A percentile compares a stretch with the other conserved stretches of the same genome.
Conservation (phyloP, 2,888 invertebrate species). For the Polia nebulosa region DNA sequence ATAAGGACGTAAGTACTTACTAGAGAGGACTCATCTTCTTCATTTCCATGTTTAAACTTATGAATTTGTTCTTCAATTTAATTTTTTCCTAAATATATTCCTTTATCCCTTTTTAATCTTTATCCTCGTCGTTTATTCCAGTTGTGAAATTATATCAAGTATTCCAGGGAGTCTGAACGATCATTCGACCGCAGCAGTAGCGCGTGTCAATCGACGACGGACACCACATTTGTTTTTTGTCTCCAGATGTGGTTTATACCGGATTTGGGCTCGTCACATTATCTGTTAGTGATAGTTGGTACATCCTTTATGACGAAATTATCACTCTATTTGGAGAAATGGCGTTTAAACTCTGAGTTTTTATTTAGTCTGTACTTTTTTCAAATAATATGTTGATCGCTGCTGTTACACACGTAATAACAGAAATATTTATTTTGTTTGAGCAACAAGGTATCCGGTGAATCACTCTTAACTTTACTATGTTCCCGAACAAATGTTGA, state of each 20-base stretch:
- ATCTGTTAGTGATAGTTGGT: constrained; percentile 53
- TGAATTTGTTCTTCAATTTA: neutral
- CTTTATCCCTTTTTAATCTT: neutral
- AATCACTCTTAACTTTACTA: constrained; percentile 41
- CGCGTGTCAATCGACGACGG: constrained; percentile 74
- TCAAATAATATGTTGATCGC: too few species aligned
- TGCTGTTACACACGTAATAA: neutral
- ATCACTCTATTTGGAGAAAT: constrained; percentile 27
- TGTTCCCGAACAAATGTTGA: constrained; percentile 57
- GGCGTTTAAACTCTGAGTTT: neutral
- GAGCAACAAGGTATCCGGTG: constrained; percentile 28
- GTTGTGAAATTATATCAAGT: constrained; percentile 24
- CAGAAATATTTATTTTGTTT: constrained; percentile 13
- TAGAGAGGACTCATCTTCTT: too few species aligned
- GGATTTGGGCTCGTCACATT: constrained; percentile 58
- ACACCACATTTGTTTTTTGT: constrained; percentile 66
- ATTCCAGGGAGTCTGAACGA: constrained; percentile 50
- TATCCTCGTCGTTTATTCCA: constrained; percentile 16
- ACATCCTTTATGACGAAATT: constrained; percentile 43
- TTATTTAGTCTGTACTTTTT: neutral
- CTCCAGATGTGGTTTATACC: constrained; percentile 62
- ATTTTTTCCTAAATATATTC: neutral
- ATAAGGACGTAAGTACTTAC: too few species aligned
- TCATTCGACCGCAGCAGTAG: constrained; percentile 71
- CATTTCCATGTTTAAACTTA: neutral